These are phyloP conservation scores for Electrophaes corylata DNA, from an alignment of 2,888 invertebrate species.

Conservation along the genomic window DNA sequence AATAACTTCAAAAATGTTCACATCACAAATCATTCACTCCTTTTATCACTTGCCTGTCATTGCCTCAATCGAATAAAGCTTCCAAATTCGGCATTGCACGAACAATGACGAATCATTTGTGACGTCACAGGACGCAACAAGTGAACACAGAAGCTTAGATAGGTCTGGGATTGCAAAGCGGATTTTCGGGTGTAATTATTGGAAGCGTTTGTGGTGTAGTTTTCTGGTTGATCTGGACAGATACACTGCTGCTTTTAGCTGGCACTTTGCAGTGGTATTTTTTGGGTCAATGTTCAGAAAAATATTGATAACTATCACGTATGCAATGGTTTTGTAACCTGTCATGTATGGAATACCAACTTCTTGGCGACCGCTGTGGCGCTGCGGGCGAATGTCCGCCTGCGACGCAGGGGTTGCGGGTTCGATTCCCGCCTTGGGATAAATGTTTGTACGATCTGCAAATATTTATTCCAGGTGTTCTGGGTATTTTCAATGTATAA, in stretches of 20 bases:
- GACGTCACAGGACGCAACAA: conserved; percentile 36
- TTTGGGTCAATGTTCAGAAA: no score
- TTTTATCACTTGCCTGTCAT: background rate
- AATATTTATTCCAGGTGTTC: no score
- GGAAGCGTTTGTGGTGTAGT: background rate
- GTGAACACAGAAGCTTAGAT: conserved; percentile 14
- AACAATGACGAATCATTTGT: conserved; percentile 37
- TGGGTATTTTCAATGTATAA: no score
- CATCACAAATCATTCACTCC: background rate
- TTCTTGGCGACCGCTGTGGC: no score
- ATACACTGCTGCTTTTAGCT: background rate
- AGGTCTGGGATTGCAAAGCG: background rate
- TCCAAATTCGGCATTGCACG: conserved; percentile 1
- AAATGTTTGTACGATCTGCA: no score
- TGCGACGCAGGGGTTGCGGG: no score
- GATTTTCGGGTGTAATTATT: background rate
- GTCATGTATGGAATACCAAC: no score
- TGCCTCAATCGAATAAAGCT: conserved; percentile 16
- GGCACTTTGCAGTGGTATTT: background rate
- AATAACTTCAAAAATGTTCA: background rate
- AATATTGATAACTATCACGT: no score
- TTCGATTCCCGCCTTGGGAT: no score
- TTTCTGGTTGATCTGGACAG: background rate
- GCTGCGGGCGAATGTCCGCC: no score
- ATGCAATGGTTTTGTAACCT: no score